These are phyloP conservation scores for Philypnodon macrostomus DNA, from an alignment of 2,797 vertebrate species.

Conservation along the genomic window DNA sequence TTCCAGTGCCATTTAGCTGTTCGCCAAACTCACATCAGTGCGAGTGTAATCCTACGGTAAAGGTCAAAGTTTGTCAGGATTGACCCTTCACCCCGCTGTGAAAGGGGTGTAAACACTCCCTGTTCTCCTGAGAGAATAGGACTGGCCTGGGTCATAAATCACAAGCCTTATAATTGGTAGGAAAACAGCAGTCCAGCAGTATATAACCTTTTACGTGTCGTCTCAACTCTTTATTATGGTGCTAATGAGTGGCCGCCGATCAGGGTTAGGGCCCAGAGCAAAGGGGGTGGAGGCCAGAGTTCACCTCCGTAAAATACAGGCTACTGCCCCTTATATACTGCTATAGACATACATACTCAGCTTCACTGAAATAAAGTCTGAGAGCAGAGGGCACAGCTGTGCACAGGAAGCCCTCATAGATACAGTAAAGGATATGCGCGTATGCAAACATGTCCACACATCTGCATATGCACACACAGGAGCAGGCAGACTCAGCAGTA, in stretches of 20 bases:
- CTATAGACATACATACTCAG: conserved; percentile 24
- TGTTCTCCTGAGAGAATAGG: conserved; percentile 85
- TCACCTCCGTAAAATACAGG: conserved; percentile 46
- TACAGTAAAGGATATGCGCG: conserved; percentile 44
- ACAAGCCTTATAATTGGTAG: conserved; percentile 97
- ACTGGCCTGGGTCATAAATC: conserved; percentile 93
- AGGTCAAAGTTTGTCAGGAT: conserved; percentile 66
- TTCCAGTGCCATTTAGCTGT: too few relatives aligned
- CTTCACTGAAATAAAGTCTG: conserved; percentile 10
- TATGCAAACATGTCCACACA: conserved; percentile 58
- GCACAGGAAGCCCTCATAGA: conserved; percentile 41
- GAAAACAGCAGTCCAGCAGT: conserved; percentile 98
- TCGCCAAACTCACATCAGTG: conserved; percentile 22
- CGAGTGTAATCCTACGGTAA: conserved; percentile 25
- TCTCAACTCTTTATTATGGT: conserved; percentile 99
- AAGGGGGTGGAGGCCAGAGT: conserved; percentile 16
- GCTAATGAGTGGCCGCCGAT: conserved; percentile 97
- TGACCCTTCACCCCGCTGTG: conserved; percentile 59
- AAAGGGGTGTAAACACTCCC: conserved; percentile 65
- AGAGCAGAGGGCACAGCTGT: conserved; percentile 35
- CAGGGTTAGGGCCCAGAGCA: conserved; percentile 68
- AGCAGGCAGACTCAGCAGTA: conserved; percentile 84
- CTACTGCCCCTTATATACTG: conserved; percentile 28
- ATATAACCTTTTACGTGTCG: conserved; percentile 99
- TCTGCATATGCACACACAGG: conserved; percentile 45